These are phyloP conservation scores for Eubucco bourcierii DNA, from an alignment of 2,113 vertebrate species.

Conservation along the genomic window DNA sequence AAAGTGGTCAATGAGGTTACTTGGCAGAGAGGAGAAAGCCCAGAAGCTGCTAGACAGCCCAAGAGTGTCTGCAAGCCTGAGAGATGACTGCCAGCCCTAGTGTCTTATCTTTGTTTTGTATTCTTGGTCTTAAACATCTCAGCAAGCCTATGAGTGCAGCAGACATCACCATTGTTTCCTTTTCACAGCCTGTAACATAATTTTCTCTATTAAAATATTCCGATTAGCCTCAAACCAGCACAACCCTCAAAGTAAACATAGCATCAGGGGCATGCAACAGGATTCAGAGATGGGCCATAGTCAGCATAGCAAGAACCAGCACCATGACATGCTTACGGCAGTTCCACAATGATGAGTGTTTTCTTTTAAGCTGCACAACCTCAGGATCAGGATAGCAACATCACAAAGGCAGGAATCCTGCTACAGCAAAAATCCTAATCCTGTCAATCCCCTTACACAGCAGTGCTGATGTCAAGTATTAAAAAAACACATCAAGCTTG, in stretches of 20 bases:
- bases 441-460: not conserved
- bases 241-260: not conserved
- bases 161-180: too few species aligned
- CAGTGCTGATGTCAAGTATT: not conserved
- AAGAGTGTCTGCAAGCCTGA: too few species aligned
- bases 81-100: too few species aligned
- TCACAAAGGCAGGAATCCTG: not conserved
- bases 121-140: too few species aligned
- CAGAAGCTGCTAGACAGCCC: too few species aligned
- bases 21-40: too few species aligned
- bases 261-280: not conserved
- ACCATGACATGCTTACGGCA: not conserved
- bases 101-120: too few species aligned
- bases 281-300: not conserved
- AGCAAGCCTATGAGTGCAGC: too few species aligned
- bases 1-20: too few species aligned
- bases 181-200: too few species aligned
- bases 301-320: not conserved
- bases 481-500: not conserved
- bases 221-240: too few species aligned
- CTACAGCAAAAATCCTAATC: not conserved
- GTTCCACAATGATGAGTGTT: not conserved
- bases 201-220: too few species aligned
- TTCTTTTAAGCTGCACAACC: not conserved
- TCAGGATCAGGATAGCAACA: not conserved